A percentile compares a stretch with the other conserved stretches of the same genome.
Conservation (phyloP, 2,113 vertebrate genomes). For the Gallinago media region DNA sequence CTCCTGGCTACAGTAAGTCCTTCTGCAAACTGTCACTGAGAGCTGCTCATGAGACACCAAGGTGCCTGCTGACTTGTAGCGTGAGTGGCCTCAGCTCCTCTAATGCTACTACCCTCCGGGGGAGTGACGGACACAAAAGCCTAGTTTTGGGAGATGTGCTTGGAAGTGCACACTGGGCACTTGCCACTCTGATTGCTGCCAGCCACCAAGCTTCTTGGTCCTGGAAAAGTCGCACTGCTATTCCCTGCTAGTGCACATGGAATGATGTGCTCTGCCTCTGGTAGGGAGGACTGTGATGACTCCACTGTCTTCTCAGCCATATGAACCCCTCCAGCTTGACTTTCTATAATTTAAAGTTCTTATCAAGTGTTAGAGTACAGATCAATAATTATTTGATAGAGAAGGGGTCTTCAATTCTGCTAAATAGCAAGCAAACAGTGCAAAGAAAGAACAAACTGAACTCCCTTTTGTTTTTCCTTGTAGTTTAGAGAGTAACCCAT, state of each 20-base stretch:
- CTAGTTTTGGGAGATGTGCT: not conserved
- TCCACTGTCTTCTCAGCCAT: not conserved
- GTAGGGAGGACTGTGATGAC: not conserved
- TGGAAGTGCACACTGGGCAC: accelerated
- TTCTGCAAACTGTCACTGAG: not conserved
- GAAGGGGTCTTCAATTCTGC: not conserved
- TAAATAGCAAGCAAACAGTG: not conserved
- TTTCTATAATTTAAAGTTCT: not conserved
- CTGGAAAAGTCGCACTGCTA: not conserved
- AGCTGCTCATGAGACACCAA: not conserved
- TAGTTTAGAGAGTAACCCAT: not conserved
- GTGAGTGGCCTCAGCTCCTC: not conserved
- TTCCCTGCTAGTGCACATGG: not conserved
- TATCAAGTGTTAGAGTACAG: not conserved
- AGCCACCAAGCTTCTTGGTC: not conserved
- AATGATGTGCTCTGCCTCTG: not conserved
- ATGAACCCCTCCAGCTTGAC: not conserved
- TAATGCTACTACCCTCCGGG: not conserved
- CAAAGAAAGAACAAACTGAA: not conserved
- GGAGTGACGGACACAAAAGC: not conserved
- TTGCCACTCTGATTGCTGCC: not conserved
- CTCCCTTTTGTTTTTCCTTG: not conserved
- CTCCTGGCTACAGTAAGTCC: not conserved
- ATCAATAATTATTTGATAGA: not conserved
- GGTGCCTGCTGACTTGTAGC: not conserved